Evolutionary conservation across 37 sponge, comb jelly and placozoan species (phyloP), one percentile per base, ranked within the genome.

Genomic region (Geodia barretti): DNA sequence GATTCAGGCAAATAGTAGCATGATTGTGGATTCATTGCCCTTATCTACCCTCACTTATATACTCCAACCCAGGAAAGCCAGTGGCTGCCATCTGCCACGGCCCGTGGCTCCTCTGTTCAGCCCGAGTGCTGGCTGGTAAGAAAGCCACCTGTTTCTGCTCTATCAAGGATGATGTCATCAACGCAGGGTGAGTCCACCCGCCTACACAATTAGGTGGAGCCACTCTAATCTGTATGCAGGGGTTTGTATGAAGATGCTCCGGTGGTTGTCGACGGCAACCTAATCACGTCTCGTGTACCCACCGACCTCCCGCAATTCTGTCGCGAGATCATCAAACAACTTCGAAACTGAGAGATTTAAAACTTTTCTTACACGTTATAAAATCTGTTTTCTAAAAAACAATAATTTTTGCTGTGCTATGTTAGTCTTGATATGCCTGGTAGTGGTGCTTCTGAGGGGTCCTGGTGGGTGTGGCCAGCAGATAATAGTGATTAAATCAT

Each of bases 161-260:
- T 35, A 90, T 90, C 42, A 90, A 90, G 63, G 91, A 90, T 85
- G 91, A 90, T 68, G 83, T 90, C 82, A 85, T 62, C 39, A 90
- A 90, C 74, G 91, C 91, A 42, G 91, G 91, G 81, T 80, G 54
- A 14, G 64, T 20, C 8, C n/a, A n/a, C n/a, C n/a, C n/a, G n/a
- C n/a, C n/a, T n/a, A n/a, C n/a, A n/a, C n/a, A n/a, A n/a, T n/a
- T n/a, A n/a, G n/a, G n/a, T n/a, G n/a, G n/a, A n/a, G n/a, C n/a
- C n/a, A n/a, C n/a, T n/a, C n/a, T n/a, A n/a, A n/a, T n/a, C n/a
- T n/a, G n/a, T n/a, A n/a, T n/a, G 26, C 64, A 86, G 87, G 4
- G 90, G 68, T 19, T 21, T 60, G 17, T 90, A 90, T 43, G 86
- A 90, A 68, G 91, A 90, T 38, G 65, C 86, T 19, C 37, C 82